A percentile compares a stretch with the other conserved stretches of the same genome.
Evolutionary conservation across 2,888 invertebrate genomes (phyloP).

Genomic region (Girardia tigrina): DNA sequence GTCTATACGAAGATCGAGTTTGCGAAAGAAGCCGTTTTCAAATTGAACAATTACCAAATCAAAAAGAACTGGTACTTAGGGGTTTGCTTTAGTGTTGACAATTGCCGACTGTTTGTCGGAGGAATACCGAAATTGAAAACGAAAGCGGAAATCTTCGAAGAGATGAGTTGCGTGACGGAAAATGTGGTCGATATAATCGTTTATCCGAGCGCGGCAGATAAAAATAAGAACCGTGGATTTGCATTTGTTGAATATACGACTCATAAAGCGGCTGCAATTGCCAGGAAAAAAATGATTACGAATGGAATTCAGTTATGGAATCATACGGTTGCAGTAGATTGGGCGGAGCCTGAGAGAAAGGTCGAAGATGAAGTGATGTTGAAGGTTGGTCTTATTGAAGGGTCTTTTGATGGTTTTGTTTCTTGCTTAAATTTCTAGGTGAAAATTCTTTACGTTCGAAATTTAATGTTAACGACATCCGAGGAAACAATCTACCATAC

Average conservation of each 20-base stretch:
- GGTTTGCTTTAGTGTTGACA: conserved; percentile 67
- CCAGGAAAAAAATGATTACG: conserved; percentile 53
- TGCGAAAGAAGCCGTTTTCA: conserved; percentile 57
- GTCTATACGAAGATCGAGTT: conserved; percentile 53
- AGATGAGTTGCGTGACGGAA: conserved; percentile 60
- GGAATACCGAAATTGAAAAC: conserved; percentile 58
- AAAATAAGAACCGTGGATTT: conserved; percentile 63
- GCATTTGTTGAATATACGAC: conserved; percentile 65
- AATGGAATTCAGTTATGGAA: conserved; percentile 56
- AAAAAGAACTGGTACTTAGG: conserved; percentile 59
- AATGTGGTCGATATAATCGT: conserved; percentile 58
- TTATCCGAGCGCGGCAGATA: conserved; percentile 57
- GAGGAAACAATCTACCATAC: conserved; percentile 53
- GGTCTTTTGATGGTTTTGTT: background rate
- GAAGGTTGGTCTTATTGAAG: conserved; percentile 40
- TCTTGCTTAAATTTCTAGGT: conserved; percentile 54
- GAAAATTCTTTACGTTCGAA: conserved; percentile 62
- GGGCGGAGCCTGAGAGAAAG: conserved; percentile 65
- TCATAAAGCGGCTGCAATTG: conserved; percentile 54
- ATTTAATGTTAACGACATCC: conserved; percentile 56
- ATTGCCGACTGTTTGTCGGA: conserved; percentile 63
- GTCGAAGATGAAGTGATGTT: conserved; percentile 59
- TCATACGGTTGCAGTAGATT: conserved; percentile 61
- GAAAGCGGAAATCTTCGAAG: conserved; percentile 54
- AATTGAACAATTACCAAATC: conserved; percentile 60